These are phyloP conservation scores for Diceros bicornis DNA, from an alignment of 2,797 vertebrate genomes.

Conservation along the genomic window DNA sequence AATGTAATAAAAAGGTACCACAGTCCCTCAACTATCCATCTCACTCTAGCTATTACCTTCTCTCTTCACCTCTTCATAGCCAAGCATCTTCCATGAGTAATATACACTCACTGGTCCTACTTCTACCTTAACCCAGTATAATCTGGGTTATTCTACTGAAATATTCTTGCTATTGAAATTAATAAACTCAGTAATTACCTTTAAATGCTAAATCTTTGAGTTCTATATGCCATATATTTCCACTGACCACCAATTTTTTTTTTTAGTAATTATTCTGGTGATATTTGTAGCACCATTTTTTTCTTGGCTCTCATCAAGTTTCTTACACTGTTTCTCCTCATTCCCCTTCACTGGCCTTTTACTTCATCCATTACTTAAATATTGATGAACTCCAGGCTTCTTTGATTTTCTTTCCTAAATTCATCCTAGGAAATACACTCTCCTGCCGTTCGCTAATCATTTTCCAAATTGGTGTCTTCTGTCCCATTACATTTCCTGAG, in stretches of 20 bases:
- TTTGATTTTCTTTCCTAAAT: background rate
- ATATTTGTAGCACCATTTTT: background rate
- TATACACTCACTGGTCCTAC: background rate
- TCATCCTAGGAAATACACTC: background rate
- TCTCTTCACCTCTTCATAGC: background rate
- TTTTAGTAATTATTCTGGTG: background rate
- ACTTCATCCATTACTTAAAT: background rate
- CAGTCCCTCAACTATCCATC: background rate
- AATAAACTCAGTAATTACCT: slow-evolving; percentile 9
- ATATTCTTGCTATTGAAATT: slow-evolving; percentile 9
- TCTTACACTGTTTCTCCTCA: background rate
- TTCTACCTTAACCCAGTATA: background rate
- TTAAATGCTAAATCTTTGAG: slow-evolving; percentile 35
- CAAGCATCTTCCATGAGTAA: background rate
- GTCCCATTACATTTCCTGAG: background rate
- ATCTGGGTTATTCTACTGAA: background rate
- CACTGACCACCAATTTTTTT: background rate
- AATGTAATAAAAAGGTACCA: background rate
- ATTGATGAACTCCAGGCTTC: background rate
- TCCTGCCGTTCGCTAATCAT: slow-evolving; percentile 17
- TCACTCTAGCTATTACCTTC: background rate
- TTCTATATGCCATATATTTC: background rate
- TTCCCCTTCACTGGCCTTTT: background rate
- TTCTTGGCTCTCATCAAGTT: background rate
- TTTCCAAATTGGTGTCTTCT: background rate